Percentiles rank a stretch among this genome's conserved stretches.
Evolutionary conservation across 2,888 invertebrate genomes (phyloP).

Genomic region (Drosophila suboccidentalis): DNA sequence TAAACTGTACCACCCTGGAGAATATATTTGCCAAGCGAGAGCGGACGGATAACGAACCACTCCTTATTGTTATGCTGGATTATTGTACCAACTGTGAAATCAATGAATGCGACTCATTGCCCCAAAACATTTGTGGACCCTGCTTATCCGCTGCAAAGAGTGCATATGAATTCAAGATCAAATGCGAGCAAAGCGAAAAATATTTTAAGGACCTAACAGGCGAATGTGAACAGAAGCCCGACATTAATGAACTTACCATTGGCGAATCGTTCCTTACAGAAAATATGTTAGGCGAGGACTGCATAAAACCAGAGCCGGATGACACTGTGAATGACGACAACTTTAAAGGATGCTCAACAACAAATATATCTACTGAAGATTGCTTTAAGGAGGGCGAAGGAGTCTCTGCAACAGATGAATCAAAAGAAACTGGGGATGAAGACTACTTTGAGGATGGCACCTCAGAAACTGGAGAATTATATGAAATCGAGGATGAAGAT

Average conservation of each 20-base stretch:
- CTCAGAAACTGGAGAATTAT: neutral
- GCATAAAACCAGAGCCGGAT: neutral
- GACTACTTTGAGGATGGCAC: too few relatives aligned
- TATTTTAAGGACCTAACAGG: neutral
- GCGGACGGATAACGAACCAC: neutral
- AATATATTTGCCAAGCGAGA: neutral
- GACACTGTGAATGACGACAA: neutral
- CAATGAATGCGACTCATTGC: neutral
- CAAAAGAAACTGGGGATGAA: too few relatives aligned
- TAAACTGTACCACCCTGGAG: neutral
- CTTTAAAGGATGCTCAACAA: neutral
- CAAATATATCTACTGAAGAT: neutral
- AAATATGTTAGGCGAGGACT: neutral
- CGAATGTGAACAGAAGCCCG: neutral
- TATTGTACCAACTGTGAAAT: neutral
- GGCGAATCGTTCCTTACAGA: neutral
- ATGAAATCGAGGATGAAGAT: neutral
- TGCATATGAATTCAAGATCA: neutral
- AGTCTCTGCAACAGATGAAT: too few relatives aligned
- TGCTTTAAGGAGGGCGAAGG: neutral
- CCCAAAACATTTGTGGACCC: neutral
- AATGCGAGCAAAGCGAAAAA: neutral
- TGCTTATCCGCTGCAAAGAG: neutral
- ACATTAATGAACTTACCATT: neutral
- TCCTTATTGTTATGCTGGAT: neutral